phyloP scores from a whole-genome alignment of 2,113 vertebrate species.

The Urocolius indicus region DNA sequence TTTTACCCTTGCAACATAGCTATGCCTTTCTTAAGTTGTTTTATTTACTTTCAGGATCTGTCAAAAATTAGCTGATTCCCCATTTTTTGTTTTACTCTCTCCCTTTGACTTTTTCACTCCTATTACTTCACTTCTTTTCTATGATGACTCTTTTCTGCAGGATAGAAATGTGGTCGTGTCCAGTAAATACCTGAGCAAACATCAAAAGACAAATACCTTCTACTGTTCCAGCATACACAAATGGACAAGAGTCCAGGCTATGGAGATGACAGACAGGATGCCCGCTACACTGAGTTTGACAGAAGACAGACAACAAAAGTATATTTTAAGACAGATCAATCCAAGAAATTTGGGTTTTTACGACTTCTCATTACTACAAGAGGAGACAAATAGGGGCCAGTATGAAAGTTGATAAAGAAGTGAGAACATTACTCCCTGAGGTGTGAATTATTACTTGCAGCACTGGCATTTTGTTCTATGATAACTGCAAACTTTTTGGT shows the following conservation, averaged over 20 bases:
- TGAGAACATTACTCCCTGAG: background rate
- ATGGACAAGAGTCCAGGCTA: background rate
- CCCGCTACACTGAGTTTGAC: background rate
- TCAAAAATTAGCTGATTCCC: background rate
- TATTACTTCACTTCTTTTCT: background rate
- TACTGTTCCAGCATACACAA: background rate
- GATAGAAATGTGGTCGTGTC: background rate
- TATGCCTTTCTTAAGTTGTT: background rate
- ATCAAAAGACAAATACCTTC: background rate
- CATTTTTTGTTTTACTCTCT: background rate
- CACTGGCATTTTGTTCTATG: background rate
- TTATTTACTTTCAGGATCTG: background rate
- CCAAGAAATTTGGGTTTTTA: background rate
- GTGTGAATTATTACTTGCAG: background rate
- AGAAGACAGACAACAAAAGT: background rate
- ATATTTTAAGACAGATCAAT: background rate
- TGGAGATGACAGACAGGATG: background rate
- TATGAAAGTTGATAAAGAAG: background rate
- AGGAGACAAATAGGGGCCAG: background rate
- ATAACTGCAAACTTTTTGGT: background rate
- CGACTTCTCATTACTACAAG: background rate
- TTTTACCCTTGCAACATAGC: background rate
- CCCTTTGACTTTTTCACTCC: accelerated
- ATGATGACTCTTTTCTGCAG: background rate
- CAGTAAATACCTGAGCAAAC: background rate